These are phyloP conservation scores for Prionace glauca DNA, from an alignment of 2,797 vertebrate genomes.

Conservation along the genomic window DNA sequence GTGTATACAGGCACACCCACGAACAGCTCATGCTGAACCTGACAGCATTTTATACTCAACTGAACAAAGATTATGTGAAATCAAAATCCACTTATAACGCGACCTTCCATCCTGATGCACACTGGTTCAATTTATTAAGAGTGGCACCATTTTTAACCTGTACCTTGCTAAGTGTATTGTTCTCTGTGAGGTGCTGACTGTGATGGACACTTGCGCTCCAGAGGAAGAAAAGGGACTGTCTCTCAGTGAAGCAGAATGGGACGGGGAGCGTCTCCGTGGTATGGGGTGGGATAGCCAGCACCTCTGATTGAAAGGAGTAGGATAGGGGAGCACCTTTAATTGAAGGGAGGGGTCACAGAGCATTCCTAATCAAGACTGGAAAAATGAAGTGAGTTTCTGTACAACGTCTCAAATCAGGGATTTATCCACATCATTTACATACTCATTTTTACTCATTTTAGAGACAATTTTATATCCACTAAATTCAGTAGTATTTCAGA, in stretches of 20 bases:
- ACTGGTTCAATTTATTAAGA: background rate
- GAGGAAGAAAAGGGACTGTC: background rate
- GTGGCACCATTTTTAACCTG: background rate
- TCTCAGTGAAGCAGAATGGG: too few species aligned
- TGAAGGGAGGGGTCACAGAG: background rate
- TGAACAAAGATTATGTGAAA: conserved; percentile 59
- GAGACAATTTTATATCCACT: conserved; percentile 36
- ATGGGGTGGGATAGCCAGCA: background rate
- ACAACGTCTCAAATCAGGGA: conserved; percentile 18
- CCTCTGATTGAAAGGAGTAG: background rate
- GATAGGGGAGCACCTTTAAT: background rate
- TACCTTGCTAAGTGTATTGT: background rate
- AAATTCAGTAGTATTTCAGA: background rate
- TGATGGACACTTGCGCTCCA: too few species aligned
- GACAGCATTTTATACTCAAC: conserved; percentile 49
- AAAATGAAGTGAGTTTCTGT: background rate
- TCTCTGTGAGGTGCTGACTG: background rate
- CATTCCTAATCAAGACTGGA: background rate
- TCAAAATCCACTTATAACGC: background rate
- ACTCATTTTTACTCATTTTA: conserved; percentile 32
- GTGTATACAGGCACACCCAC: conserved; percentile 37
- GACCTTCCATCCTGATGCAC: conserved; percentile 14
- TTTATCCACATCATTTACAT: conserved; percentile 6
- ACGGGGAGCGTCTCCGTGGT: too few species aligned
- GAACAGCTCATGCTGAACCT: background rate